Conservation (phyloP, 2,888 invertebrate species). For the Himalopsyche kuldschensis region DNA sequence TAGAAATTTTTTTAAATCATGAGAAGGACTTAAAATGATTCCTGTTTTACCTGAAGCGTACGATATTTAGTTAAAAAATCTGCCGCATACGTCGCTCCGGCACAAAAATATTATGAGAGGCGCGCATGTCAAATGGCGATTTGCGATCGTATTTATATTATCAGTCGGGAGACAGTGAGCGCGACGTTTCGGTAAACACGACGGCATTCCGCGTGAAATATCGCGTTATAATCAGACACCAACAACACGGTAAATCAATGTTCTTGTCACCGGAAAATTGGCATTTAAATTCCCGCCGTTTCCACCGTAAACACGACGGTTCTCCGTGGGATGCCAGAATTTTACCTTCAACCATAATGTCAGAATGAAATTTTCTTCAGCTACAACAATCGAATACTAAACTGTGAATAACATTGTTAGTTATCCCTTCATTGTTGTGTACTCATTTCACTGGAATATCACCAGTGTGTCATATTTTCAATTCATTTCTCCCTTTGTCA, state of each 20-base stretch:
- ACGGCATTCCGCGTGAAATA: not conserved
- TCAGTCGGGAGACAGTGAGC: constrained; percentile 8
- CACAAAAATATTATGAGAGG: constrained; percentile 15
- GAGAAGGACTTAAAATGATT: not conserved
- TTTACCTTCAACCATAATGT: not conserved
- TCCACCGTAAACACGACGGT: not conserved
- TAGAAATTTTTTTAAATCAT: too few relatives aligned
- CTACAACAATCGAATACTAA: not conserved
- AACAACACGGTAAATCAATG: not conserved
- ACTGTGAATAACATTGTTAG: not conserved
- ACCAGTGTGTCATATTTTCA: not conserved
- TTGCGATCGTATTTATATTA: constrained; percentile 34
- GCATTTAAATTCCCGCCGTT: not conserved
- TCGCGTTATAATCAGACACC: not conserved
- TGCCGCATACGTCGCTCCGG: not conserved
- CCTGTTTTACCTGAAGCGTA: not conserved
- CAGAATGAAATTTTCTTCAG: not conserved
- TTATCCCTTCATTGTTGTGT: not conserved
- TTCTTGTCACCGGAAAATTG: not conserved
- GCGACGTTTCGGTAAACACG: not conserved
- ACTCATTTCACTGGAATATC: not conserved
- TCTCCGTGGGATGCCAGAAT: not conserved
- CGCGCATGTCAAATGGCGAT: constrained; percentile 31
- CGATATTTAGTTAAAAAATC: not conserved
- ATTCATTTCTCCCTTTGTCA: not conserved